Percentiles rank a stretch among this genome's conserved stretches.
Conservation (phyloP, 2,888 invertebrate species). For the Sminthurides aquaticus region DNA sequence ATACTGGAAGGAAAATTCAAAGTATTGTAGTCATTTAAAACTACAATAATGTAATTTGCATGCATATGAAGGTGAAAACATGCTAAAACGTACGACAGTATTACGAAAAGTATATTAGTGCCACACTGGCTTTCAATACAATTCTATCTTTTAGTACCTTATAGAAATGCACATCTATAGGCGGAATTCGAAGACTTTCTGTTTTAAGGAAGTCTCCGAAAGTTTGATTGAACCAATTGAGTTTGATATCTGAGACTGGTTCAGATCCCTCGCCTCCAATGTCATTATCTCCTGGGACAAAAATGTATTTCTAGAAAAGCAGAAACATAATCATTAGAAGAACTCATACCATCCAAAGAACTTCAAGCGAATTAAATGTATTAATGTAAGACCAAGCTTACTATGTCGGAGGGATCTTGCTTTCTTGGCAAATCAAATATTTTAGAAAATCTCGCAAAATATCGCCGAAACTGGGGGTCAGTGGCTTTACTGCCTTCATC, state of each 20-base stretch:
- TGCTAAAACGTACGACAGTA: no score
- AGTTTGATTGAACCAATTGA: conserved; percentile 63
- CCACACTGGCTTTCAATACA: conserved; percentile 10
- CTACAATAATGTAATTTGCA: not conserved
- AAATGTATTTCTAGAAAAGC: conserved; percentile 53
- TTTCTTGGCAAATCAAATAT: conserved; percentile 52
- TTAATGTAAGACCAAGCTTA: conserved; percentile 9
- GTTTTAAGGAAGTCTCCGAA: conserved; percentile 60
- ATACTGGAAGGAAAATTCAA: conserved; percentile 9
- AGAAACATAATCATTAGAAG: conserved; percentile 21
- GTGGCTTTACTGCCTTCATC: conserved; percentile 84
- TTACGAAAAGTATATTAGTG: no score
- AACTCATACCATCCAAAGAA: conserved; percentile 8
- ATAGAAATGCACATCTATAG: conserved; percentile 47
- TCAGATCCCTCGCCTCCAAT: conserved; percentile 83
- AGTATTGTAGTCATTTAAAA: not conserved
- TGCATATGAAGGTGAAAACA: no score
- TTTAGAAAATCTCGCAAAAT: conserved; percentile 63
- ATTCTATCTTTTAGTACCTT: conserved; percentile 45
- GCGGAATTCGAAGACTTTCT: conserved; percentile 48
- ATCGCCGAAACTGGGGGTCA: conserved; percentile 62
- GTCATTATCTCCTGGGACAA: conserved; percentile 93
- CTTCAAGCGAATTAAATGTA: conserved; percentile 8
- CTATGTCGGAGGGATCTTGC: conserved; percentile 14
- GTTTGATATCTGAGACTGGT: conserved; percentile 60